Percentiles rank a stretch among this genome's conserved stretches.
These are phyloP conservation scores for Periophthalmus modestus DNA, from an alignment of 2,113 vertebrate species.

Conservation along the genomic window DNA sequence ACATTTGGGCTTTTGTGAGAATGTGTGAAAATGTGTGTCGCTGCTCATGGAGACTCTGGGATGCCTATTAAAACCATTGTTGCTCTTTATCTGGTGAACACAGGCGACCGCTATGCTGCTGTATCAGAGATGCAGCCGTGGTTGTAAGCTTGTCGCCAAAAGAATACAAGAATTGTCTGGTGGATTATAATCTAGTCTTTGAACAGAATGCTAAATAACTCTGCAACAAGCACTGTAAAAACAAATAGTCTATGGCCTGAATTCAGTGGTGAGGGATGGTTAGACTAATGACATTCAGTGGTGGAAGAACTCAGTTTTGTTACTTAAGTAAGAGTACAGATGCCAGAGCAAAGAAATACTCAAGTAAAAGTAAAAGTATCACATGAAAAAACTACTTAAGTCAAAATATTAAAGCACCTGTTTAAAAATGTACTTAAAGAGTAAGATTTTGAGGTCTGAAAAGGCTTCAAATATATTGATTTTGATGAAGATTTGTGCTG, in stretches of 20 bases:
- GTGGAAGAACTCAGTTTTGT: too few relatives aligned
- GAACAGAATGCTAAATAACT: constrained; percentile 51
- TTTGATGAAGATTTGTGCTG: too few relatives aligned
- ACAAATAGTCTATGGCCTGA: neutral
- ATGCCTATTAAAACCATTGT: constrained; percentile 82
- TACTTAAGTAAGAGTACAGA: too few relatives aligned
- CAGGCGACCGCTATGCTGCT: constrained; percentile 66
- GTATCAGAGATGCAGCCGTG: constrained; percentile 45
- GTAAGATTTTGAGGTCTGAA: too few relatives aligned
- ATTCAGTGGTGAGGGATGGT: neutral
- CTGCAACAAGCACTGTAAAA: constrained; percentile 11
- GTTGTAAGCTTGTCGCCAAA: constrained; percentile 56
- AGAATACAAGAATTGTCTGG: constrained; percentile 59
- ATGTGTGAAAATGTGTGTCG: constrained; percentile 70
- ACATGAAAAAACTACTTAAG: too few relatives aligned
- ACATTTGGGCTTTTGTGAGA: constrained; percentile 77
- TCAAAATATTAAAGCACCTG: too few relatives aligned
- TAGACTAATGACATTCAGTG: neutral
- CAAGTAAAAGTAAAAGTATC: too few relatives aligned
- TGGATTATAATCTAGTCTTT: constrained; percentile 63
- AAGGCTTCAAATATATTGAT: too few relatives aligned
- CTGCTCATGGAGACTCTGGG: constrained; percentile 66
- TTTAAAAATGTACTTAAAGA: too few relatives aligned
- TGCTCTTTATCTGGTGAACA: constrained; percentile 81
- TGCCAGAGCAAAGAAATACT: too few relatives aligned